Percentiles rank a stretch among this genome's conserved stretches.
These are phyloP conservation scores for Turdus rufiventris DNA, from an alignment of 2,113 vertebrate species.

Conservation along the genomic window DNA sequence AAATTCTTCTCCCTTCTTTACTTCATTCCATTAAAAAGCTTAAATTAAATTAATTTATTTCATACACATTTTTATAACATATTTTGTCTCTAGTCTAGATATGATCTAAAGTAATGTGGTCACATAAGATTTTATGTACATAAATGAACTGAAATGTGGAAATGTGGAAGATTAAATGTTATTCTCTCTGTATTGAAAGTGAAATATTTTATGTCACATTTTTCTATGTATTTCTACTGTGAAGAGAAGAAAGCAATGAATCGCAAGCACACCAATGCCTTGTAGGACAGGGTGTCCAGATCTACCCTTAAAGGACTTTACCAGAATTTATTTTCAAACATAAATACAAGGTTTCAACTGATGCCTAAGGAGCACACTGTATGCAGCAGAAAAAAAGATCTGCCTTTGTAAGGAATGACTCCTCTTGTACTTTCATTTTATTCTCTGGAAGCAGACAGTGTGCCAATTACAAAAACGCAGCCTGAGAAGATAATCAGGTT, in stretches of 20 bases:
- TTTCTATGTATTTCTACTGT: background rate
- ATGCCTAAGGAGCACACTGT: background rate
- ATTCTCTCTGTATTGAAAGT: background rate
- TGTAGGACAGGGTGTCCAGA: background rate
- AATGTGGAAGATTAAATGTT: background rate
- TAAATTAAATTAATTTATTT: background rate
- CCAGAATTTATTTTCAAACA: background rate
- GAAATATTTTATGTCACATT: background rate
- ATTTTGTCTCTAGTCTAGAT: background rate
- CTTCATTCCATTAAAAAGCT: background rate
- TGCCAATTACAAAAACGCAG: background rate
- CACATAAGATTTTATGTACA: background rate
- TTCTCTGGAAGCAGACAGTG: background rate
- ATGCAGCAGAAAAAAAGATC: background rate
- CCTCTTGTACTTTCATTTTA: background rate
- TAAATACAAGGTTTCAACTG: background rate
- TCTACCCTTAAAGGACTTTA: background rate
- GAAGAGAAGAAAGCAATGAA: background rate
- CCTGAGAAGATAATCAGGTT: background rate
- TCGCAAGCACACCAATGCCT: background rate
- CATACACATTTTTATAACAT: background rate
- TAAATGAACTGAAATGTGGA: background rate
- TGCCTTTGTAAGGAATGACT: background rate
- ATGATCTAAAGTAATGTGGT: background rate
- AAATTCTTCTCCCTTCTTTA: background rate